Evolutionary conservation across 2,113 vertebrate species (phyloP).

Genomic region (Cinclus mexicanus): DNA sequence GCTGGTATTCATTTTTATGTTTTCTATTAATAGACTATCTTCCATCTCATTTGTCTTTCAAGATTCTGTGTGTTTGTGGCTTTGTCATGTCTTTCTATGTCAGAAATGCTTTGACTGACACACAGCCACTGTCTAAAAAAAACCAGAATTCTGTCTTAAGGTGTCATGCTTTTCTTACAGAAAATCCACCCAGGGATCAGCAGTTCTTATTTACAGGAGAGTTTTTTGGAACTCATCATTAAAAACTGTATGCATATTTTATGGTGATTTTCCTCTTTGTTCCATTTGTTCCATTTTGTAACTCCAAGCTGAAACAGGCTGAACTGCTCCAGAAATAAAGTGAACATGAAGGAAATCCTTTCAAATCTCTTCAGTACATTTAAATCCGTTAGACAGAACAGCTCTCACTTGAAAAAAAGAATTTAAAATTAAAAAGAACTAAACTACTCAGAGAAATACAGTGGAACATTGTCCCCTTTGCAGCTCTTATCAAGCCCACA

Average conservation of each 20-base stretch:
- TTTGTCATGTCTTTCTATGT: neutral
- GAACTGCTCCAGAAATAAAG: conserved; percentile 47
- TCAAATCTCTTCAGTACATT: conserved; percentile 43
- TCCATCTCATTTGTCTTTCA: conserved; percentile 17
- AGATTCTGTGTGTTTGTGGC: neutral
- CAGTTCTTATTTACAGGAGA: neutral
- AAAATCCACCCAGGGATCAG: neutral
- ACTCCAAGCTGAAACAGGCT: conserved; percentile 8
- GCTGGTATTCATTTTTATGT: conserved; percentile 24
- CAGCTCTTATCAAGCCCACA: neutral
- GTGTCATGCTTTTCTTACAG: neutral
- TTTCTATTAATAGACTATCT: conserved; percentile 44
- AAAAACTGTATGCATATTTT: conserved; percentile 3
- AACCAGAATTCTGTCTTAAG: neutral
- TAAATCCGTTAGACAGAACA: conserved; percentile 30
- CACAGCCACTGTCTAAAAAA: neutral
- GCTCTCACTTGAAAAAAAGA: neutral
- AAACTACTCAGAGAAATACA: neutral
- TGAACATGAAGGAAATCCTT: conserved; percentile 48
- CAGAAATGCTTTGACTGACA: conserved; percentile 5
- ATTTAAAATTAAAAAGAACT: neutral
- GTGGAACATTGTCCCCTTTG: neutral
- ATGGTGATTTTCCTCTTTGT: conserved; percentile 26
- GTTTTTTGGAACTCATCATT: neutral
- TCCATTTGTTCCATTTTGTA: conserved; percentile 25